Conservation (phyloP, 1,140 invertebrate genomes). For the Limonius californicus region DNA sequence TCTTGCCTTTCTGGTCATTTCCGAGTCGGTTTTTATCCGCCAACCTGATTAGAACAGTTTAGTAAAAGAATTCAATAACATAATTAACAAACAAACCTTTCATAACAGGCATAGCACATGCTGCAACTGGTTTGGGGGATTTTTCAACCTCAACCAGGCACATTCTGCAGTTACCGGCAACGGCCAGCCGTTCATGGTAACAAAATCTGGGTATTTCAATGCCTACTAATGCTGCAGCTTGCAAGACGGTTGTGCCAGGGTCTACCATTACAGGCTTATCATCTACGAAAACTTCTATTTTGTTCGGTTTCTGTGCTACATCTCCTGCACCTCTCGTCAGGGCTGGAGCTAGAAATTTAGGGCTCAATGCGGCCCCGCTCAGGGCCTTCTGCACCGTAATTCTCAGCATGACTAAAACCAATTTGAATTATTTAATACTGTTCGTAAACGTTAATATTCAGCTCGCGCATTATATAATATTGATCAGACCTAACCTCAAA, state of each 20-base stretch:
- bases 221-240: conserved; percentile 94
- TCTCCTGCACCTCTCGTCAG: conserved; percentile 29
- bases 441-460: neutral
- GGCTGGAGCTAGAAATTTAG: conserved; percentile 31
- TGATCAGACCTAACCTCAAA: neutral
- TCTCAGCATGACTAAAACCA: conserved; percentile 36
- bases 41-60: conserved; percentile 51
- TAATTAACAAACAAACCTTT: conserved; percentile 70
- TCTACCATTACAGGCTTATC: conserved; percentile 91
- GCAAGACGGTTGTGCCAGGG: conserved; percentile 95
- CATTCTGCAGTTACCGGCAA: conserved; percentile 99
- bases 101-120: conserved; percentile 99
- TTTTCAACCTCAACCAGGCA: conserved; percentile 99
- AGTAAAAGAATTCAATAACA: neutral
- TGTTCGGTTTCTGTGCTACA: conserved; percentile 61
- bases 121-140: conserved; percentile 90
- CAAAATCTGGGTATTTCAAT: conserved; percentile 99
- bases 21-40: conserved; percentile 97
- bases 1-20: conserved; percentile 89
- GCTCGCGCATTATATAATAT: neutral
- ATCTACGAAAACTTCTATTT: conserved; percentile 97
- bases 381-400: conserved; percentile 38
- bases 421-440: too few species aligned
- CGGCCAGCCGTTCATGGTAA: conserved; percentile 96
- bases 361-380: conserved; percentile 36